A percentile compares a stretch with the other conserved stretches of the same genome.
Evolutionary conservation across 2,113 vertebrate genomes (phyloP).

Genomic region (Heptranchias perlo): DNA sequence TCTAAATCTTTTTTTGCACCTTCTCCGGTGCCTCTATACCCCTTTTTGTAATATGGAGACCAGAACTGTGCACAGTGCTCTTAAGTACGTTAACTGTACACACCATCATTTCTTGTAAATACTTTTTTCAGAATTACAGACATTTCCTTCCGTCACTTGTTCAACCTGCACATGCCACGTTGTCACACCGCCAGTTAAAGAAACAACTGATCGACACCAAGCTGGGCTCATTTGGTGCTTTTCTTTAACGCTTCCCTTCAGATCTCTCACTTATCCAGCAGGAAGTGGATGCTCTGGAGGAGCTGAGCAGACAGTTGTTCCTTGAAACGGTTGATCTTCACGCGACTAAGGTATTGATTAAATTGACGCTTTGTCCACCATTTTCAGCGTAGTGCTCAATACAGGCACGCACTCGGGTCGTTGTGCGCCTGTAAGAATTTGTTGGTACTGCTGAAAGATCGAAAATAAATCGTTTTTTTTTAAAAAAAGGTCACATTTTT

Average conservation of each 20-base stretch:
- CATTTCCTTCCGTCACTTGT: not conserved
- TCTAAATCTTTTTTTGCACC: not conserved
- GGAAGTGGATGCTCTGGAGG: slow-evolving; percentile 93
- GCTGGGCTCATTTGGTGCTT: not conserved
- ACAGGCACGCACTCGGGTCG: no score
- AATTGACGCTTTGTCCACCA: not conserved
- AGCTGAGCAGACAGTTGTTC: slow-evolving; percentile 92
- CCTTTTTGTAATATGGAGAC: not conserved
- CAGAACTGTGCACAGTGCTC: not conserved
- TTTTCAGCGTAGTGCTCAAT: not conserved
- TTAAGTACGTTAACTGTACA: not conserved
- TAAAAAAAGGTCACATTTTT: no score
- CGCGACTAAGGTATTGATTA: slow-evolving; percentile 78
- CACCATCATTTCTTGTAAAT: not conserved
- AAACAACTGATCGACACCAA: not conserved
- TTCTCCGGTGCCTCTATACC: not conserved
- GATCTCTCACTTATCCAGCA: slow-evolving; percentile 92
- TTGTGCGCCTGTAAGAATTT: not conserved
- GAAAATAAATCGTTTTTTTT: not conserved
- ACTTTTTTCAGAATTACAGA: not conserved
- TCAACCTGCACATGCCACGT: not conserved
- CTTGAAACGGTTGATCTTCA: slow-evolving; percentile 95
- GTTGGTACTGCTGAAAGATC: not conserved
- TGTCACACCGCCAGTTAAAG: not conserved
- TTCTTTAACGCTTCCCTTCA: slow-evolving; percentile 56